Evolutionary conservation across 2,113 vertebrate species (phyloP).

Genomic region (Stigmatopora argus): DNA sequence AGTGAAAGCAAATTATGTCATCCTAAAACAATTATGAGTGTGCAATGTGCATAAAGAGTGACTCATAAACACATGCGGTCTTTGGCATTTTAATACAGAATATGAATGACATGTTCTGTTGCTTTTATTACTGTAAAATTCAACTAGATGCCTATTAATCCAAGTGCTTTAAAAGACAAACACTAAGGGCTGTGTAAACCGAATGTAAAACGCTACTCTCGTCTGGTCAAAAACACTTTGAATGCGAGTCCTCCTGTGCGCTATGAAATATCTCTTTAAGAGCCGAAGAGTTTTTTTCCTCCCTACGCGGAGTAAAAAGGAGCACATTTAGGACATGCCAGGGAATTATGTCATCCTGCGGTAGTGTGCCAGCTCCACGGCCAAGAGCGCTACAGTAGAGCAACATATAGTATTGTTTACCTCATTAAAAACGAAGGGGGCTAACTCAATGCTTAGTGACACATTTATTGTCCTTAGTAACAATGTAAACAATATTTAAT

Average conservation of each 20-base stretch:
- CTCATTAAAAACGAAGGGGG: constrained; percentile 83
- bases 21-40: constrained; percentile 38
- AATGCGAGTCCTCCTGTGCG: constrained; percentile 58
- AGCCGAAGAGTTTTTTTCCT: constrained; percentile 53
- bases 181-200: constrained; percentile 25
- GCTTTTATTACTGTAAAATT: not conserved
- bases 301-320: constrained; percentile 65
- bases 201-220: constrained; percentile 37
- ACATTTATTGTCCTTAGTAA: constrained; percentile 86
- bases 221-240: constrained; percentile 45
- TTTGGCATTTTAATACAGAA: constrained; percentile 14
- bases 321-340: constrained; percentile 82
- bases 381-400: constrained; percentile 78
- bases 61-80: constrained; percentile 25
- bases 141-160: constrained; percentile 16
- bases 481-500: constrained; percentile 85
- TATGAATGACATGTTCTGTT: constrained; percentile 10
- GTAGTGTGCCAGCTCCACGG: constrained; percentile 75
- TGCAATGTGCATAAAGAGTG: constrained; percentile 18
- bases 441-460: constrained; percentile 77
- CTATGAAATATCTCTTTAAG: constrained; percentile 73
- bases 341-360: constrained; percentile 85
- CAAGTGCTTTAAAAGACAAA: not conserved
- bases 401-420: constrained; percentile 91
- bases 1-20: constrained; percentile 50